phyloP scores from a whole-genome alignment of 2,888 invertebrate genomes.

The Falcaria lacertinaria region DNA sequence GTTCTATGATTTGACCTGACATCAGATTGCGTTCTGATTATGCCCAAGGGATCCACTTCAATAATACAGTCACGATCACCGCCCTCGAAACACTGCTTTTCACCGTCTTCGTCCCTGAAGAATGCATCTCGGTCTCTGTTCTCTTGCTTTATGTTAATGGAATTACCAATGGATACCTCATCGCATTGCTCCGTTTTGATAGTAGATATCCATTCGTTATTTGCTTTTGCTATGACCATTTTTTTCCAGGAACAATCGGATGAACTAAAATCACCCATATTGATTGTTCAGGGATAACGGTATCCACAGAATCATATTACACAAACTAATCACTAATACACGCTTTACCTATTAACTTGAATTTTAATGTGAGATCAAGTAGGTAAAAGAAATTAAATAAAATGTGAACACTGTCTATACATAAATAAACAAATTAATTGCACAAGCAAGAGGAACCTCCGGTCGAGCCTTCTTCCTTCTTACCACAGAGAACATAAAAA shows the following conservation, averaged over 20 bases:
- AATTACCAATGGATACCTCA: constrained; percentile 24
- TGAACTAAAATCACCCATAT: constrained; percentile 66
- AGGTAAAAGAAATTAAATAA: too few species aligned
- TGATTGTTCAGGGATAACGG: constrained; percentile 68
- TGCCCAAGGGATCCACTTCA: background rate
- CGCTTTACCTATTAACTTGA: too few species aligned
- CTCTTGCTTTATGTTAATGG: constrained; percentile 33
- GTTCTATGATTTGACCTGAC: background rate
- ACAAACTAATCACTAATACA: constrained; percentile 7
- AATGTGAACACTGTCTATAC: too few species aligned
- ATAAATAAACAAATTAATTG: too few species aligned
- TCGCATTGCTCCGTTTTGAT: constrained; percentile 40
- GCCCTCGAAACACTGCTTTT: background rate
- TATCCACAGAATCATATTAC: constrained; percentile 73
- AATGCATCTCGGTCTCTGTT: constrained; percentile 17
- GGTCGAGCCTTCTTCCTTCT: too few species aligned
- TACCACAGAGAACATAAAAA: too few species aligned
- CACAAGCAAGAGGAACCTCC: too few species aligned
- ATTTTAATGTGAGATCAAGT: too few species aligned
- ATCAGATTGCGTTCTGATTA: background rate
- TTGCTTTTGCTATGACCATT: constrained; percentile 63
- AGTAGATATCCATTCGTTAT: constrained; percentile 60
- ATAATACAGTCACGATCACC: background rate
- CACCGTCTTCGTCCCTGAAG: background rate
- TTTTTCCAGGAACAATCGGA: constrained; percentile 69